Percentiles rank a stretch among this genome's conserved stretches.
These are phyloP conservation scores for Rhinoderma darwinii DNA, from an alignment of 2,113 vertebrate genomes.

Conservation along the genomic window DNA sequence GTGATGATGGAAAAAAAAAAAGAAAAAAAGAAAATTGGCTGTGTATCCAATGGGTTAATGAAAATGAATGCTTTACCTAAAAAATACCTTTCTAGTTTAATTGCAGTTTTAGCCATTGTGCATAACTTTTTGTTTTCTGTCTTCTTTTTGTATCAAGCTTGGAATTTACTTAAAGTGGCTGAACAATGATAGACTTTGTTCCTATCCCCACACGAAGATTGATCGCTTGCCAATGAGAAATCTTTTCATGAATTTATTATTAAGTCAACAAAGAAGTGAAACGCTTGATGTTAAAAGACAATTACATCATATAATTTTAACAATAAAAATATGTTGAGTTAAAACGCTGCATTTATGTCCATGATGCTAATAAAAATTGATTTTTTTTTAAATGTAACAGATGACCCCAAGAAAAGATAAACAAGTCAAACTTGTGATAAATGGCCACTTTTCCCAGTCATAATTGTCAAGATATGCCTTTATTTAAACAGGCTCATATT, in stretches of 20 bases:
- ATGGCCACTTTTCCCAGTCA: slow-evolving; percentile 66
- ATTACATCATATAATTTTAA: slow-evolving; percentile 56
- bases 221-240: neutral
- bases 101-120: neutral
- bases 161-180: neutral
- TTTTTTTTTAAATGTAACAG: slow-evolving; percentile 70
- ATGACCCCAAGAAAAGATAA: slow-evolving; percentile 68
- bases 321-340: slow-evolving; percentile 46
- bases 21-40: too few relatives aligned
- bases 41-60: too few relatives aligned
- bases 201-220: neutral
- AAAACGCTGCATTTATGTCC: slow-evolving; percentile 62
- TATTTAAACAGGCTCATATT: slow-evolving; percentile 69
- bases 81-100: neutral
- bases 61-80: neutral
- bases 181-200: neutral
- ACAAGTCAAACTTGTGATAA: slow-evolving; percentile 67
- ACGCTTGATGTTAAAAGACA: slow-evolving; percentile 37
- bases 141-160: neutral
- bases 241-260: neutral
- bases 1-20: too few relatives aligned
- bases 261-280: neutral
- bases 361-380: slow-evolving; percentile 65
- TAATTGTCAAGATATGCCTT: slow-evolving; percentile 71
- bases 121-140: neutral